These are phyloP conservation scores for Antennarius striatus DNA, from an alignment of 2,113 vertebrate genomes.

Conservation along the genomic window DNA sequence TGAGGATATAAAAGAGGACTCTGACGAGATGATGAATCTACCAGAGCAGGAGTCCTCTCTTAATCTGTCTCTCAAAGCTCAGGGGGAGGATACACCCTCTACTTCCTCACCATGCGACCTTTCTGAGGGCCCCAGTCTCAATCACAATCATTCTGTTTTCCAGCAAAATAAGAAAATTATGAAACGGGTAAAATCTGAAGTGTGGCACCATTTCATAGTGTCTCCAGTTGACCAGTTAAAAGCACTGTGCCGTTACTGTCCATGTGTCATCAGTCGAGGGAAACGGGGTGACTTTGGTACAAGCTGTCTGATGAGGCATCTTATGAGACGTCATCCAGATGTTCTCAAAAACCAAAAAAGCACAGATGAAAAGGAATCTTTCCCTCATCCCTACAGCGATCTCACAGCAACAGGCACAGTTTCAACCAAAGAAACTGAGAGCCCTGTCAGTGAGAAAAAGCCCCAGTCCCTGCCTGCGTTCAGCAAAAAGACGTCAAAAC, in stretches of 20 bases:
- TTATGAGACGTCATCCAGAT: slow-evolving; percentile 89
- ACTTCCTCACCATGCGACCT: slow-evolving; percentile 82
- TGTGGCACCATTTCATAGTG: slow-evolving; percentile 94
- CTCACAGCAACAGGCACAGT: slow-evolving; percentile 82
- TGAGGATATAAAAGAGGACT: slow-evolving; percentile 77
- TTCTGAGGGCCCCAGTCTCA: slow-evolving; percentile 71
- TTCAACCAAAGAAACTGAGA: slow-evolving; percentile 78
- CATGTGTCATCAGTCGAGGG: slow-evolving; percentile 91
- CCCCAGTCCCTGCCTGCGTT: slow-evolving; percentile 81
- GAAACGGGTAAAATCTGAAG: slow-evolving; percentile 93
- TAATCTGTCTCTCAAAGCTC: slow-evolving; percentile 81
- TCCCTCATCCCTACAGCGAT: slow-evolving; percentile 78
- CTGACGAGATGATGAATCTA: slow-evolving; percentile 77
- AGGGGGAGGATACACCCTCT: slow-evolving; percentile 74
- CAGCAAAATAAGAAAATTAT: slow-evolving; percentile 94
- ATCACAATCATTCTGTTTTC: slow-evolving; percentile 81
- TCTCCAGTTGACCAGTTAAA: slow-evolving; percentile 90
- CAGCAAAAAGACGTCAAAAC: slow-evolving; percentile 98
- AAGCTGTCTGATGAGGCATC: slow-evolving; percentile 93
- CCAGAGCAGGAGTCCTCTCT: slow-evolving; percentile 77
- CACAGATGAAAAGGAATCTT: slow-evolving; percentile 71
- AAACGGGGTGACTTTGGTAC: slow-evolving; percentile 94
- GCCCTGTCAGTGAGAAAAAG: slow-evolving; percentile 77
- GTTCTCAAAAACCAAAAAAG: slow-evolving; percentile 88
- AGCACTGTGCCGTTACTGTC: slow-evolving; percentile 92